Evolutionary conservation across 2,113 vertebrate genomes (phyloP), one percentile per base, ranked within the genome.

Genomic region (Sphyrna mokarran): DNA sequence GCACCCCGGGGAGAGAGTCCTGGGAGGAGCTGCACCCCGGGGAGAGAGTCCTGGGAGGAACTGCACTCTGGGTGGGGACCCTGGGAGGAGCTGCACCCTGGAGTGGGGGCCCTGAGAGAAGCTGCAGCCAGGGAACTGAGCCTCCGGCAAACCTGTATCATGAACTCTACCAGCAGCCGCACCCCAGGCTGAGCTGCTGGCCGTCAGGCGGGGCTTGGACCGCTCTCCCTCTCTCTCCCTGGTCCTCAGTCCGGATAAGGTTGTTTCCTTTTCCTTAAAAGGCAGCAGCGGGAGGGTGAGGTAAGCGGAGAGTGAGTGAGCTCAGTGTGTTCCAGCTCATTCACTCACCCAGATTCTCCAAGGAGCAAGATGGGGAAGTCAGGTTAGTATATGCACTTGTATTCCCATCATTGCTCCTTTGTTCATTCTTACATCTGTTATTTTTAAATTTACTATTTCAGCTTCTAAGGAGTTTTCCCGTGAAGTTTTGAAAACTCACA

Each of bases 391-490:
- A 9, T 66, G n/a, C 58, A 37, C 33, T 1, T 9, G 33, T n/a
- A 91, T 91, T 91, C 61, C 20, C 6, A n/a, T 16, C 54, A 7
- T 66, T n/a, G 2, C 58, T 29, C 18, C 26, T 54, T 22, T 66
- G 58, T n/a, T 33, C 61, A 61, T 90, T 90, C 16, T 54, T n/a
- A 63, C 61, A n/a, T n/a, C 40, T 66, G 54, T 95, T 10, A 33
- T 33, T 85, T 63, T 80, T 83, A 23, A 37, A 85, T 0, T 96
- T 96, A 26, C 96, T 63, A 13, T 96, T 97, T 96, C 97, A 99
- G 99, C 98, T 97, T 99, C 99, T 86, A 99, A 98, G 96, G 98
- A 98, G 97, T 99, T 99, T 97, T 97, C 98, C 95, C 97, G 98
- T 40, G 99, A 99, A 96, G 97, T 98, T 96, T 97, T 99, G 96